Base-by-base conservation (phyloP, 2,888 invertebrate species). In the Micoletzkya japonica region DNA sequence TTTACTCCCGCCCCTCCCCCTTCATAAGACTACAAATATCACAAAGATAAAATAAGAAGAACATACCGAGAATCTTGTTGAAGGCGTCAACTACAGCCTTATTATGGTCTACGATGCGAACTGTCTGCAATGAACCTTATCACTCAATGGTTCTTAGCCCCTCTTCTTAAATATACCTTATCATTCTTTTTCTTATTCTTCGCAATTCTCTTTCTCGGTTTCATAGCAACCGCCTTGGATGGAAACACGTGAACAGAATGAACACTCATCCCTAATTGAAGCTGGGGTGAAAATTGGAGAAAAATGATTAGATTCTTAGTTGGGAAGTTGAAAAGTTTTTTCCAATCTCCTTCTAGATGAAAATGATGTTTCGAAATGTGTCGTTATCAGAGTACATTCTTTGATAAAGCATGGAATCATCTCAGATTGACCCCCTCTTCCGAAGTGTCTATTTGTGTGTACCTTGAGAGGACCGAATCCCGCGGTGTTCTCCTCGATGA, bases 401-500 rank as follows among this genome's bases (percentile, higher is more conserved):
- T 39, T 17, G 39, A n/a, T n/a, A n/a, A n/a, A n/a, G n/a, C n/a
- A n/a, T n/a, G n/a, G n/a, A n/a, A n/a, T n/a, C n/a, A n/a, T n/a
- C n/a, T n/a, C n/a, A n/a, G n/a, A n/a, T n/a, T n/a, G n/a, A n/a
- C n/a, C n/a, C n/a, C n/a, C n/a, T n/a, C n/a, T n/a, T n/a, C n/a
- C n/a, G n/a, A n/a, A n/a, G n/a, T n/a, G n/a, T n/a, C n/a, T n/a
- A n/a, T n/a, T n/a, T n/a, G n/a, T n/a, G n/a, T n/a, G n/a, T 26
- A 63, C 63, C 63, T 63, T 30, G 34, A 50, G 63, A 17, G 34
- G 24, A 2, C 63, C 63, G 50, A 63, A 63, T 50, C 63, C 63
- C n/a, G 49, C 63, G 49, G 39, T 24, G 49, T 50, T 50, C 32
- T 63, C 63, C 1, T 39, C 36, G 50, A 63, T 49, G 30, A 63